Base-by-base conservation (phyloP, 1,140 invertebrate genomes). In the Zaprionus nigranus region DNA sequence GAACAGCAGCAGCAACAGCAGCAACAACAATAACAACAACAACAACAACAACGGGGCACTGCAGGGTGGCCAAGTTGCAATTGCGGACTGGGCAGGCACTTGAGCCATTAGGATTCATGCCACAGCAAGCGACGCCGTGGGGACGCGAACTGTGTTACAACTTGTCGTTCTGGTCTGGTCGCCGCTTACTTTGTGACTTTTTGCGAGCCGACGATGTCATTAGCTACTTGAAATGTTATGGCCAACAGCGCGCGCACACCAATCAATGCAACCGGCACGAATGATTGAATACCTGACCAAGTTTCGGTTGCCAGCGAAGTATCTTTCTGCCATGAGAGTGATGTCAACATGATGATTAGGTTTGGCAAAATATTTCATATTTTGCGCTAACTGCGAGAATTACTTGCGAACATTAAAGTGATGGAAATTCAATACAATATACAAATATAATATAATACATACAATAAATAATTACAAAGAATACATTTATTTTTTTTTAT, bases 41-140 rank as follows among this genome's bases (percentile, higher is more conserved):
- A 30, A 24, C 28, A 34, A 34, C 30, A 9, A 11, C 9, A 34
- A 9, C 30, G 54, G n/a, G 24, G 62, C 64, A 56, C 66, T 57
- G 70, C 60, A 64, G 51, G 40, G 40, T 66, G 26, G 26, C 54
- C 65, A 65, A 79, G 65, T 60, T 66, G 72, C 78, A 81, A 30
- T 17, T 43, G 28, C 34, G n/a, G 11, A 34, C 59, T 36, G 58
- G 15, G 49, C 72, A 71, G 64, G 61, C 82, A 81, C 79, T 85
- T 75, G 75, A 78, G 82, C 82, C 82, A 85, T 85, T 85, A 85
- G 82, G 75, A 77, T 75, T 75, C 61, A 79, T 85, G 75, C 63
- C 75, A 66, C 78, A 85, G 68, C 59, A 40, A 38, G 58, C 75
- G 54, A 54, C 5, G 28, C 24, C 49, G 9, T 34, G 67, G 40